Evolutionary conservation across 2,888 invertebrate species (phyloP).

Genomic region (Hartigia nigra): DNA sequence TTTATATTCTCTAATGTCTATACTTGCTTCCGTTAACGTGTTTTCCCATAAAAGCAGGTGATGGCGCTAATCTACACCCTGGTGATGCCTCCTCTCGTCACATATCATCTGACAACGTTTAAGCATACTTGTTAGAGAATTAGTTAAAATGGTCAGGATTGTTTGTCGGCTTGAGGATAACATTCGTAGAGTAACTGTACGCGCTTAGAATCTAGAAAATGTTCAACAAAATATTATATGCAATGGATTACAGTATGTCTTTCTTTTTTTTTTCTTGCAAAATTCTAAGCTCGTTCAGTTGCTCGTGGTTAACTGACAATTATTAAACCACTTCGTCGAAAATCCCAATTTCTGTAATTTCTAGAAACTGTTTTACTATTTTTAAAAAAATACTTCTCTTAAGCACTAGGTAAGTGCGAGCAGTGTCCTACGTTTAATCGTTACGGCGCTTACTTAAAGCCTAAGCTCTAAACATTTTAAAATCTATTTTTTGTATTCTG

Average conservation of each 20-base stretch:
- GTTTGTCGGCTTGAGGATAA: background rate
- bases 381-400: background rate
- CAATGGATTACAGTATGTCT: background rate
- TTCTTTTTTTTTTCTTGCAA: background rate
- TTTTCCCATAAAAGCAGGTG: slow-evolving; percentile 42
- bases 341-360: no score
- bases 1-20: background rate
- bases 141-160: background rate
- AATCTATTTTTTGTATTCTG: background rate
- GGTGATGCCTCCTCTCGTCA: background rate
- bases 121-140: background rate
- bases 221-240: background rate
- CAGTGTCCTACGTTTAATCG: background rate
- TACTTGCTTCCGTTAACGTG: slow-evolving; percentile 22
- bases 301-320: background rate
- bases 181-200: background rate
- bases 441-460: background rate
- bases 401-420: background rate
- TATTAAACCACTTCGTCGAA: background rate
- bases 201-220: background rate
- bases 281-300: background rate
- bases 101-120: background rate
- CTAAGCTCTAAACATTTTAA: background rate
- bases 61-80: slow-evolving; percentile 29
- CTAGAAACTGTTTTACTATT: background rate